Percentiles rank a stretch among this genome's conserved stretches.
Evolutionary conservation across 2,113 vertebrate genomes (phyloP).

Genomic region (Actinemys pallida): DNA sequence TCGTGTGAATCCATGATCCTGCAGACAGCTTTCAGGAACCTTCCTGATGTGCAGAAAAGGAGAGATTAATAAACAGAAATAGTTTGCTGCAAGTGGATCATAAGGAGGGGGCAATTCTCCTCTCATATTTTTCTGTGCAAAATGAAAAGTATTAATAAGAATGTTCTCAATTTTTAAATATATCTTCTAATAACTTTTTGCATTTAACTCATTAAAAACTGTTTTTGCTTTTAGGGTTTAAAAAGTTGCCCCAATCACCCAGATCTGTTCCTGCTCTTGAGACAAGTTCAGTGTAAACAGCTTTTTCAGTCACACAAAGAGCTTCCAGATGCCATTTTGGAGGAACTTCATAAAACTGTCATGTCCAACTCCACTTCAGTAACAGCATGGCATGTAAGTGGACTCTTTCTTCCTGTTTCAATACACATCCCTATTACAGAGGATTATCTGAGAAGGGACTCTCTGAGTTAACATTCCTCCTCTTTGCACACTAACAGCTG

Average conservation of each 20-base stretch:
- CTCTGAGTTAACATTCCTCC: background rate
- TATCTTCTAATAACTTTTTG: background rate
- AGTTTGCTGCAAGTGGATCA: background rate
- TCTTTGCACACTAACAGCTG: background rate
- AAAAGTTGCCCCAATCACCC: constrained; percentile 88
- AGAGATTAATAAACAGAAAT: background rate
- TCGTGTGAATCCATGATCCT: rapidly evolving
- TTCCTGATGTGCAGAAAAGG: background rate
- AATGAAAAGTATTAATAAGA: background rate
- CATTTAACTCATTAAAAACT: background rate
- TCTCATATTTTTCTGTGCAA: background rate
- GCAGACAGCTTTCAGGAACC: background rate
- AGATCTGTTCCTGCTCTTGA: constrained; percentile 85
- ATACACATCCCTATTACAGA: background rate
- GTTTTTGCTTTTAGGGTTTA: constrained; percentile 82
- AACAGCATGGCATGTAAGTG: constrained; percentile 92
- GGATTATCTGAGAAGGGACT: rapidly evolving
- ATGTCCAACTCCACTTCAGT: constrained; percentile 87
- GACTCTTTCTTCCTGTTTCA: background rate
- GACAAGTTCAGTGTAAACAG: constrained; percentile 91
- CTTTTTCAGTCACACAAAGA: constrained; percentile 81
- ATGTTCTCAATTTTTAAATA: rapidly evolving
- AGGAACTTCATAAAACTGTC: constrained; percentile 89
- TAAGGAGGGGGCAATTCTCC: background rate
- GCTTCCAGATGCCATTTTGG: constrained; percentile 85